Evolutionary conservation across 2,888 invertebrate species (phyloP), one percentile per base, ranked within the genome.

Genomic region (Microctonus aethiopoides): DNA sequence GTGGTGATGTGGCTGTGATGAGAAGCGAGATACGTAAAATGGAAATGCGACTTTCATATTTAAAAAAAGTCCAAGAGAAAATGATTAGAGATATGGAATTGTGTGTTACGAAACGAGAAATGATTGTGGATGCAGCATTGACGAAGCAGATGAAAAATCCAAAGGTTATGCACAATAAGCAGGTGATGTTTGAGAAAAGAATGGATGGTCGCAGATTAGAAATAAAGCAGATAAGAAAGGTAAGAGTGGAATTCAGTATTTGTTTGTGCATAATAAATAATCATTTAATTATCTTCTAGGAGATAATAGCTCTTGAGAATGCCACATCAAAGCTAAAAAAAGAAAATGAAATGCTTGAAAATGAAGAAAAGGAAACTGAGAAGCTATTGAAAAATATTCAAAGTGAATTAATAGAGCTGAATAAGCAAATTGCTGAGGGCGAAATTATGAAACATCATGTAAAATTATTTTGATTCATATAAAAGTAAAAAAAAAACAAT

Each of bases 21-120:
- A 92, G 90, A 81, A 89, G 88, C 46, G 95, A 95, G 88, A 95
- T 95, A 80, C 95, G 95, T 78, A 89, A 93, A 76, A 95, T 95
- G 95, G 91, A 93, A 86, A 93, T 94, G 83, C 87, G 86, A 9
- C 72, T 85, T 22, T 81, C 81, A 3, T 89, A 90, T 75, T 77
- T 91, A 68, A 87, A 86, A 72, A 89, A 88, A 76, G 89, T 88
- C 1, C 91, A 91, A 76, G 90, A 91, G 67, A 90, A 89, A 75
- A 81, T 91, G 51, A 88, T 92, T 41, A 87, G 88, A 59, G 92
- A 93, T 80, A 87, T 93, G 83, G 91, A 92, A 74, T 88, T 90
- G 76, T 91, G 91, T 75, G 89, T 93, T 2, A 87, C 89, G 51
- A 88, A 91, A 76, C 87, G 93, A 52, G 92, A 92, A 73, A 88